These are phyloP conservation scores for Monarcha castaneiventris DNA, from an alignment of 2,113 vertebrate species.

Conservation along the genomic window DNA sequence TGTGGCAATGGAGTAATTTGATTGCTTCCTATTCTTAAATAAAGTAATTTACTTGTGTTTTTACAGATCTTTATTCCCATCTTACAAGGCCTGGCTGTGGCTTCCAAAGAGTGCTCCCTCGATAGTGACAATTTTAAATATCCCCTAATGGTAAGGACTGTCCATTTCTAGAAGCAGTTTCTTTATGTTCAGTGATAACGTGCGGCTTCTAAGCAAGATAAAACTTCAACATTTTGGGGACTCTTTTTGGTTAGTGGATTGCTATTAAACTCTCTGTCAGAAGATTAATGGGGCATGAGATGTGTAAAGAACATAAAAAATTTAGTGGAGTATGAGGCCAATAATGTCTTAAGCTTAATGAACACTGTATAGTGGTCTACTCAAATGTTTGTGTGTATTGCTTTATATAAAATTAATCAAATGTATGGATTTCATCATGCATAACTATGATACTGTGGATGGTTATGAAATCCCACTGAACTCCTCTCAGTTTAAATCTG, in stretches of 20 bases:
- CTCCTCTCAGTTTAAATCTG: not conserved
- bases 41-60: not conserved
- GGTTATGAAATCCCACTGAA: not conserved
- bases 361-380: not conserved
- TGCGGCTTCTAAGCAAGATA: not conserved
- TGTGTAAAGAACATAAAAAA: not conserved
- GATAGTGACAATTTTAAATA: slow-evolving; percentile 99
- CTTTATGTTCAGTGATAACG: not conserved
- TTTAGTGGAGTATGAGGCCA: not conserved
- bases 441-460: not conserved
- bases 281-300: not conserved
- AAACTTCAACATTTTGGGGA: not conserved
- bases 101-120: slow-evolving; percentile 96
- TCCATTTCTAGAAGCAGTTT: not conserved
- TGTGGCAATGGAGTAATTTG: not conserved
- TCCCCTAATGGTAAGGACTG: slow-evolving; percentile 90
- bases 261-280: not conserved
- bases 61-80: slow-evolving; percentile 94
- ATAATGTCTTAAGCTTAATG: not conserved
- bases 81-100: slow-evolving; percentile 90
- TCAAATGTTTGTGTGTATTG: not conserved
- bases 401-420: not conserved
- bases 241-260: not conserved
- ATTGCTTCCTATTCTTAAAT: not conserved
- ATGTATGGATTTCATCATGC: not conserved